Evolutionary conservation across 1,140 invertebrate species (phyloP), one percentile per base, ranked within the genome.

Genomic region (Propsilocerus akamusi): DNA sequence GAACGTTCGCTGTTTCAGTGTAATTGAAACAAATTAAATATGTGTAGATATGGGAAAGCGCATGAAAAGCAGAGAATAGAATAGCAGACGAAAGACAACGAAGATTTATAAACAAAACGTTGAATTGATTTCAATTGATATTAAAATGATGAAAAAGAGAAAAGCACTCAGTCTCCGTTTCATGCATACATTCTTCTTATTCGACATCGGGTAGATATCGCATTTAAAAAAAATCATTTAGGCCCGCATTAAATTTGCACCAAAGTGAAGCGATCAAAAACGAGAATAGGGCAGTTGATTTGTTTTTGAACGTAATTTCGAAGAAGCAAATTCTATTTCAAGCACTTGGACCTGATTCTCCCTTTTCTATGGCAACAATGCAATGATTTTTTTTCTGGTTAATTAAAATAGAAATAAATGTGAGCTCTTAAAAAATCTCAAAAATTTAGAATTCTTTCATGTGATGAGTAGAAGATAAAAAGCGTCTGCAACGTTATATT

Each of bases 221-320:
- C 41, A 17, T 17, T 46, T 17, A 20, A 8, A 46, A 7, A 46
- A 46, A 8, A 20, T 8, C 17, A 8, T 51, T 53, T 30, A 47
- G 30, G 50, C 49, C 51, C 52, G 22, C 46, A 52, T 51, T 49
- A 59, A 61, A 59, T 61, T 59, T 61, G 58, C 61, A 59, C 59
- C 61, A 61, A 59, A 61, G 61, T 61, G 58, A 61, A 61, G 58
- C 59, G n/a, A n/a, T n/a, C n/a, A n/a, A n/a, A n/a, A n/a, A n/a
- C n/a, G n/a, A n/a, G n/a, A n/a, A n/a, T n/a, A n/a, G n/a, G n/a
- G n/a, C n/a, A n/a, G n/a, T n/a, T n/a, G n/a, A n/a, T n/a, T n/a
- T n/a, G n/a, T n/a, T n/a, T n/a, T n/a, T n/a, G n/a, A n/a, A n/a
- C n/a, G n/a, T n/a, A n/a, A n/a, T n/a, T n/a, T n/a, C n/a, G n/a